These are phyloP conservation scores for Strigops habroptila DNA, from an alignment of 2,113 vertebrate genomes.

Conservation along the genomic window DNA sequence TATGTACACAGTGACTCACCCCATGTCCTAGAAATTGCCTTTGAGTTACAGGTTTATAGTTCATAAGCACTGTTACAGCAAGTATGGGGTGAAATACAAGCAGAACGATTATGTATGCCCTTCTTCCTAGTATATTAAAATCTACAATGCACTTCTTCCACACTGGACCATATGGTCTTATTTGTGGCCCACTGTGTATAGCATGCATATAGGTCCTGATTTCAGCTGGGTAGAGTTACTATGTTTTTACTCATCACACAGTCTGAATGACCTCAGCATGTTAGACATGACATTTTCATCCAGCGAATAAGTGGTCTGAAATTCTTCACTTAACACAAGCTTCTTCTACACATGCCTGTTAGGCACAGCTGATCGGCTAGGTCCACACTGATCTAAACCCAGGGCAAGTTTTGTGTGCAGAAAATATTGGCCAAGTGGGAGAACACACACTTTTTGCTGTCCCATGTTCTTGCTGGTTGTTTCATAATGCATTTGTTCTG, in stretches of 20 bases:
- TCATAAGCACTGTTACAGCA: background rate
- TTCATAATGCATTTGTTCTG: background rate
- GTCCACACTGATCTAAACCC: background rate
- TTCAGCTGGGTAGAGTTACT: background rate
- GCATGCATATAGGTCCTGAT: background rate
- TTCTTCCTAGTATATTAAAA: background rate
- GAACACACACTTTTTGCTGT: background rate
- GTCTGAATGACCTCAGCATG: background rate
- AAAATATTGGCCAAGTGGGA: background rate
- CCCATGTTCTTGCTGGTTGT: background rate
- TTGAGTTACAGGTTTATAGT: background rate
- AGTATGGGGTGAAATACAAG: background rate
- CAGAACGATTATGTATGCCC: background rate
- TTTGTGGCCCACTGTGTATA: background rate
- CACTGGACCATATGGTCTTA: background rate
- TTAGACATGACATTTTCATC: background rate
- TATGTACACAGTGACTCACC: background rate
- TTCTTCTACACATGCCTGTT: fast-evolving
- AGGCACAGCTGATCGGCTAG: background rate
- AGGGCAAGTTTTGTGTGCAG: background rate
- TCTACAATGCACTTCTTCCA: background rate
- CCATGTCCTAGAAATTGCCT: background rate
- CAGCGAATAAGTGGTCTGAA: background rate
- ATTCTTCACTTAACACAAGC: background rate
- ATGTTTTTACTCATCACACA: background rate